Percentiles rank a stretch among this genome's conserved stretches.
Conservation (phyloP, 2,888 invertebrate genomes). For the Polymixis flavicincta region DNA sequence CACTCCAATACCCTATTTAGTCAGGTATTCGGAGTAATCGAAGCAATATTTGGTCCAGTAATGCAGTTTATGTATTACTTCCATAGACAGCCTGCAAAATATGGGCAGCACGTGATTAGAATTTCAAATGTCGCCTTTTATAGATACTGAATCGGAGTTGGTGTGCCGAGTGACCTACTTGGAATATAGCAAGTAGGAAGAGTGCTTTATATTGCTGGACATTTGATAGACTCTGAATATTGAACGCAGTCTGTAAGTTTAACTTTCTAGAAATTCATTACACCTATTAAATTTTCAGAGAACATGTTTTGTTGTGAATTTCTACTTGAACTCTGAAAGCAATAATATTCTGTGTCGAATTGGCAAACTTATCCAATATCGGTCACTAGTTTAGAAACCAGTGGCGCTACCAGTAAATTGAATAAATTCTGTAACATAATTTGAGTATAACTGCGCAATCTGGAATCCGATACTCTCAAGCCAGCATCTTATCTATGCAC, state of each 20-base stretch:
- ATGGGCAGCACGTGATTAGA: slow-evolving; percentile 49
- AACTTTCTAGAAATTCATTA: slow-evolving; percentile 21
- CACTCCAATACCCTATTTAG: slow-evolving; percentile 32
- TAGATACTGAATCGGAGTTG: slow-evolving; percentile 48
- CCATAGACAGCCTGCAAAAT: slow-evolving; percentile 39
- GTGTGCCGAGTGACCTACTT: slow-evolving; percentile 35
- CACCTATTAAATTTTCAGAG: neutral
- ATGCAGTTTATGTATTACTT: slow-evolving; percentile 55
- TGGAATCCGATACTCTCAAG: neutral
- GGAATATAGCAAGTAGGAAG: slow-evolving; percentile 45
- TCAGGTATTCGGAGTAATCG: slow-evolving; percentile 37
- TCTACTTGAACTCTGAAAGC: neutral
- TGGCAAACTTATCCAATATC: slow-evolving; percentile 9
- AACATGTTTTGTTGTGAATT: neutral
- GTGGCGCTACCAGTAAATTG: neutral
- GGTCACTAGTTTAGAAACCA: neutral
- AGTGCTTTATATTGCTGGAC: slow-evolving; percentile 33
- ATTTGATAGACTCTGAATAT: slow-evolving; percentile 25
- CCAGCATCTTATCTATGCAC: neutral
- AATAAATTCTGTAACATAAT: no score
- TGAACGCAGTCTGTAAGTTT: neutral
- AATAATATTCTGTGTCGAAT: neutral
- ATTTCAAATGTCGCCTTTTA: slow-evolving; percentile 60
- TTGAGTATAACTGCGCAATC: neutral
- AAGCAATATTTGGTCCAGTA: slow-evolving; percentile 43